These are phyloP conservation scores for Planiliza haematocheilus DNA, from an alignment of 2,113 vertebrate species.

Conservation along the genomic window DNA sequence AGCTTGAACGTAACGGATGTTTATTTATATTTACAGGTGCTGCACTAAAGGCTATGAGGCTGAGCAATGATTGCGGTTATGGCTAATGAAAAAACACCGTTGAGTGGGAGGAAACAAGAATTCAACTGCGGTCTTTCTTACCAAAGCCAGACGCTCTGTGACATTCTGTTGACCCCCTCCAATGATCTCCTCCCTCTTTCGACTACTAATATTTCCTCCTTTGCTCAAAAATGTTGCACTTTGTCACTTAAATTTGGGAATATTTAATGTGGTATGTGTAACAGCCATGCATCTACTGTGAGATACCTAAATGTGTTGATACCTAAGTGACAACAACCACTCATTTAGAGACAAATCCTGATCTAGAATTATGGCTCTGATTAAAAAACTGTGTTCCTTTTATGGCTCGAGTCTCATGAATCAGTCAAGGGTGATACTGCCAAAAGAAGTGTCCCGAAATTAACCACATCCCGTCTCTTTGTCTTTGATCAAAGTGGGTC, in stretches of 20 bases:
- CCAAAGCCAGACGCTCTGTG: too few relatives aligned
- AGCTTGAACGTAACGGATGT: too few relatives aligned
- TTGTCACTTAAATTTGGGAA: neutral
- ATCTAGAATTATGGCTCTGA: conserved; percentile 63
- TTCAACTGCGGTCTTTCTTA: too few relatives aligned
- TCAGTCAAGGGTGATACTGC: conserved; percentile 47
- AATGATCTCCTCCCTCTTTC: neutral
- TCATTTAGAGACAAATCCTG: conserved; percentile 55
- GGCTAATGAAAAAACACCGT: neutral
- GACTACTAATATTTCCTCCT: neutral
- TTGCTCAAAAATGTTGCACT: neutral
- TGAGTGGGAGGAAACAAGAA: too few relatives aligned
- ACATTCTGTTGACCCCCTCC: neutral
- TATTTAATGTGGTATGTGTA: neutral
- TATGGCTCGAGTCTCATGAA: conserved; percentile 48
- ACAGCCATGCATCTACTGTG: too few relatives aligned
- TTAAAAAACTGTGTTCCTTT: conserved; percentile 50
- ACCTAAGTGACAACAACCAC: conserved; percentile 45
- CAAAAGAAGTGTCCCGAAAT: conserved; percentile 53
- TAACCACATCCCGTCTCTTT: conserved; percentile 50
- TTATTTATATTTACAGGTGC: too few relatives aligned
- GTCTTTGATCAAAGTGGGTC: conserved; percentile 35
- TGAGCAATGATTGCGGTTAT: neutral
- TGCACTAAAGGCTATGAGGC: neutral
- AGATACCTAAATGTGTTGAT: conserved; percentile 29